Conservation (phyloP, 1,140 invertebrate species). For the Chironomus tepperi region DNA sequence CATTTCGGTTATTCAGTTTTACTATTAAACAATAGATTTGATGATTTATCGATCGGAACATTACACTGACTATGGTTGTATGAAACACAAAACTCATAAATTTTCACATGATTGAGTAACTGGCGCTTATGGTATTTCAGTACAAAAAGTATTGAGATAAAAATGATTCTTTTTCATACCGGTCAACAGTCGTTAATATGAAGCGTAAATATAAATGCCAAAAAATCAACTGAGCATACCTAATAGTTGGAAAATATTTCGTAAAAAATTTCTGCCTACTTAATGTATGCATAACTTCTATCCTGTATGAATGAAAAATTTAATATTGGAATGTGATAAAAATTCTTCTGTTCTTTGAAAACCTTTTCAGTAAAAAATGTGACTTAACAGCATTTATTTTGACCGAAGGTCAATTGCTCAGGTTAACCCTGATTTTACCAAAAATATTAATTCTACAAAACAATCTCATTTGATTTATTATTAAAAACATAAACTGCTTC, state of each 20-base stretch:
- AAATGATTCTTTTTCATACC: not conserved
- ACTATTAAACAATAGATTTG: not conserved
- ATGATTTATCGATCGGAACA: constrained; percentile 8
- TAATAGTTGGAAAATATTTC: not conserved
- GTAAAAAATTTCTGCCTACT: not conserved
- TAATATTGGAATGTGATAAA: too few relatives aligned
- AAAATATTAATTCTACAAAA: not conserved
- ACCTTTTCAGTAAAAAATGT: too few relatives aligned
- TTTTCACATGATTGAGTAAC: not conserved
- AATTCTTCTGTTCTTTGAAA: too few relatives aligned
- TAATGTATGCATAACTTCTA: not conserved
- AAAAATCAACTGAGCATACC: not conserved
- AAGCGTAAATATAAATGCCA: not conserved
- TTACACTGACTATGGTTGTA: not conserved
- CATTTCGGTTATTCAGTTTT: not conserved
- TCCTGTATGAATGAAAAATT: too few relatives aligned
- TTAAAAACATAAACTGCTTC: not conserved
- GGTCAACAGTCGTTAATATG: not conserved
- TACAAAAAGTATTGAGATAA: not conserved
- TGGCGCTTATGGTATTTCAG: not conserved
- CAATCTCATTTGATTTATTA: not conserved
- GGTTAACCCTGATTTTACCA: too few relatives aligned
- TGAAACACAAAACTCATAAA: not conserved
- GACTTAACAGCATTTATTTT: too few relatives aligned
- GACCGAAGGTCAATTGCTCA: too few relatives aligned